phyloP scores from a whole-genome alignment of 2,888 invertebrate species.

The Lamproptera curius region DNA sequence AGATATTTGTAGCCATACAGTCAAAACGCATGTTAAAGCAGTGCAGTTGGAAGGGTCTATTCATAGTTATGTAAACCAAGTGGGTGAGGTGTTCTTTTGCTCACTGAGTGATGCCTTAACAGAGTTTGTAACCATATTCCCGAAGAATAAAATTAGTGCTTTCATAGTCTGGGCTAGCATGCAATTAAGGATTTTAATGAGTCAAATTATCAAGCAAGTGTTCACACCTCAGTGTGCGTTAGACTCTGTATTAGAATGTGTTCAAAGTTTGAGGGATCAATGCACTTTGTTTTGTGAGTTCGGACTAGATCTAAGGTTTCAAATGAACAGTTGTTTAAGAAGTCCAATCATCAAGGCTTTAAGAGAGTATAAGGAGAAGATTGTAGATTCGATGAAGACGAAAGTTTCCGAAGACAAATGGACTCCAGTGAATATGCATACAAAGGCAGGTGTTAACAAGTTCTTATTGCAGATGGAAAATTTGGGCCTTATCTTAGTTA shows the following conservation, averaged over 20 bases:
- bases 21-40: conserved; percentile 88
- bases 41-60: conserved; percentile 90
- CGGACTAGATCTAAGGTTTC: conserved; percentile 95
- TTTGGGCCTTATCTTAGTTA: conserved; percentile 82
- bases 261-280: conserved; percentile 87
- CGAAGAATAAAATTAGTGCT: conserved; percentile 79
- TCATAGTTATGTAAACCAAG: conserved; percentile 86
- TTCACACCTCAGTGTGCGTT: conserved; percentile 93
- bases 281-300: conserved; percentile 80
- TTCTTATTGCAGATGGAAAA: conserved; percentile 84
- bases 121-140: conserved; percentile 84
- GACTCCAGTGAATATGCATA: conserved; percentile 89
- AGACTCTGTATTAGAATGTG: conserved; percentile 91
- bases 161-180: conserved; percentile 95
- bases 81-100: conserved; percentile 90
- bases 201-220: conserved; percentile 91
- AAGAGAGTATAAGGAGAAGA: conserved; percentile 87
- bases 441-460: conserved; percentile 82
- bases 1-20: conserved; percentile 87
- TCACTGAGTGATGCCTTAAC: conserved; percentile 85
- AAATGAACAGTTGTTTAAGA: conserved; percentile 91
- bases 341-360: conserved; percentile 86
- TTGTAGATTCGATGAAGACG: conserved; percentile 88
- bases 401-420: conserved; percentile 90
- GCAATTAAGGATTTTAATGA: conserved; percentile 87